A percentile compares a stretch with the other conserved stretches of the same genome.
Evolutionary conservation across 1,140 invertebrate species (phyloP).

Genomic region (Hylyphantes graminicola): DNA sequence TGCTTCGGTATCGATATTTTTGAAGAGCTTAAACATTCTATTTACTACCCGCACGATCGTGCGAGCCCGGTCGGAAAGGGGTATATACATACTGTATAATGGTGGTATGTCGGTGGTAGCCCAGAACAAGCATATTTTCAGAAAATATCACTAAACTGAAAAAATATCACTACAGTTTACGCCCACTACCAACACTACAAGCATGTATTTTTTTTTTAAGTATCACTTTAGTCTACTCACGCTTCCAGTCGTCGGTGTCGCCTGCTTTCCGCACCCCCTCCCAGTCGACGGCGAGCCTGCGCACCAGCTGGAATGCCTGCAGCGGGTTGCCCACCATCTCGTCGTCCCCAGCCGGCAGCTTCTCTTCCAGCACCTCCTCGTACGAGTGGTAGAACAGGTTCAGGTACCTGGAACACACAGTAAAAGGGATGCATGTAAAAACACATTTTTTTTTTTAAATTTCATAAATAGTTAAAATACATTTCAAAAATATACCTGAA

Average conservation of each 20-base stretch:
- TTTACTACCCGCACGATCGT: too few species aligned
- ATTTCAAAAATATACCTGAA: not conserved
- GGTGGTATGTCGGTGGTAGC: too few species aligned
- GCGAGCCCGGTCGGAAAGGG: too few species aligned
- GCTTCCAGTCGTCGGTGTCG: conserved; percentile 54
- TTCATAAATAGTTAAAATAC: not conserved
- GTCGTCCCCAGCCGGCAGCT: conserved; percentile 44
- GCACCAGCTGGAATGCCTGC: conserved; percentile 72
- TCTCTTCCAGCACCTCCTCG: conserved; percentile 45
- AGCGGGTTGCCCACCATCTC: conserved; percentile 71
- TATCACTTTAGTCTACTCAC: conserved; percentile 63
- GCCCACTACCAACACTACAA: too few species aligned
- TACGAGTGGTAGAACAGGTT: conserved; percentile 47
- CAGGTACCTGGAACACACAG: conserved; percentile 24
- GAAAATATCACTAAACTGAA: too few species aligned
- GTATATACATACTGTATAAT: too few species aligned
- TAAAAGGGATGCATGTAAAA: not conserved
- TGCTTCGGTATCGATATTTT: too few species aligned
- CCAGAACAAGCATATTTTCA: too few species aligned
- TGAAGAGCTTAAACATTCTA: too few species aligned
- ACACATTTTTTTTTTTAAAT: too few species aligned
- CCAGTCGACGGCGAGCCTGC: conserved; percentile 71
- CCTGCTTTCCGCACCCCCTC: conserved; percentile 61
- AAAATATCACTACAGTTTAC: too few species aligned
- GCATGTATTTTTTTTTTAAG: too few species aligned